Evolutionary conservation across 2,888 invertebrate genomes (phyloP).

Genomic region (Sphecodes monilicornis): DNA sequence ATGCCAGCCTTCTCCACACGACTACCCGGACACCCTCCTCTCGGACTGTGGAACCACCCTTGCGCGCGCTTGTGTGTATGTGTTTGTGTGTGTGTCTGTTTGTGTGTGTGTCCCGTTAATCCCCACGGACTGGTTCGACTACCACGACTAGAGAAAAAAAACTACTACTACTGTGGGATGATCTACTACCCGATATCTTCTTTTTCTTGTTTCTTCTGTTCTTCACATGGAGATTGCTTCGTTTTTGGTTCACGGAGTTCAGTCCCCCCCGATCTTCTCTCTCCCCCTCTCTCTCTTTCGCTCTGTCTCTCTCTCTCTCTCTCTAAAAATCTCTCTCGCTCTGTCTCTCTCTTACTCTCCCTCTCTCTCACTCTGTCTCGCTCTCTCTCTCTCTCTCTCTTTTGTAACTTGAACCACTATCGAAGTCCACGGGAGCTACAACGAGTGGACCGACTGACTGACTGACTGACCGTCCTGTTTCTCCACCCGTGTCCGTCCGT

Average conservation of each 20-base stretch:
- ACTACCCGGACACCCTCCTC: constrained; percentile 35
- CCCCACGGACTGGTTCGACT: background rate
- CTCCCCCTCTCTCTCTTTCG: background rate
- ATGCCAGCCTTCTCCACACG: constrained; percentile 62
- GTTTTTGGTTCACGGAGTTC: background rate
- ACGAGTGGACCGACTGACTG: constrained; percentile 51
- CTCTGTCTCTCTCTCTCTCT: background rate
- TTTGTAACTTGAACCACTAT: background rate
- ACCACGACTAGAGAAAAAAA: background rate
- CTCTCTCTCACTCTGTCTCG: background rate
- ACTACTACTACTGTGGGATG: background rate
- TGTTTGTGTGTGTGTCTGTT: background rate
- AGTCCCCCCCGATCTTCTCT: background rate
- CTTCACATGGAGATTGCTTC: background rate
- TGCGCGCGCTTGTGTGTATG: background rate
- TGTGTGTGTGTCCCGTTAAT: background rate
- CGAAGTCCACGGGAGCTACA: constrained; percentile 8
- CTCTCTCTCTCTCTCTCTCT: background rate
- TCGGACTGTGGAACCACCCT: constrained; percentile 12
- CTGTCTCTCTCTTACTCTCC: constrained; percentile 32
- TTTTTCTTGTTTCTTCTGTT: background rate
- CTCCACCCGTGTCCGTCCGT: constrained; percentile 35
- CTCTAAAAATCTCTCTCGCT: background rate
- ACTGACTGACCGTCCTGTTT: constrained; percentile 54
- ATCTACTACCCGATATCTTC: background rate